Conservation (phyloP, 2,888 invertebrate species). For the Melitaea athalia region DNA sequence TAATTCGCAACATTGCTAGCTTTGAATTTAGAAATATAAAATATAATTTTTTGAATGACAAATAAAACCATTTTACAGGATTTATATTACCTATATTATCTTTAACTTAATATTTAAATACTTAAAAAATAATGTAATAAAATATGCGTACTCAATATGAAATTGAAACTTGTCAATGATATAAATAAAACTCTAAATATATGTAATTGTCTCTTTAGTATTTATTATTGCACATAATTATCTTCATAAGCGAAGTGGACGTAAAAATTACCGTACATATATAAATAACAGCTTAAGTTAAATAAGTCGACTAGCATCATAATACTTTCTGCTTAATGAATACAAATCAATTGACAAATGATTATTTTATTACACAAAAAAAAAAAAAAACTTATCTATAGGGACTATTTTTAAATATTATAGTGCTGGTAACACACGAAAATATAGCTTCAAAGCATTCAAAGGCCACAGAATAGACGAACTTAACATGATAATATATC, state of each 20-base stretch:
- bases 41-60: conserved; percentile 5
- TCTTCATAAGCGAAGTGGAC: conserved; percentile 72
- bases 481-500: conserved; percentile 30
- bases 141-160: conserved; percentile 15
- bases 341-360: conserved; percentile 51
- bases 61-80: background rate
- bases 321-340: conserved; percentile 64
- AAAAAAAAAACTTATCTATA: conserved; percentile 16
- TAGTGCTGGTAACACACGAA: conserved; percentile 20
- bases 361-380: conserved; percentile 12
- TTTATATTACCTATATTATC: conserved; percentile 1
- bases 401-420: conserved; percentile 14
- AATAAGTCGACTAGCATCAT: conserved; percentile 76
- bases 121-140: conserved; percentile 14
- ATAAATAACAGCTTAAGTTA: conserved; percentile 40
- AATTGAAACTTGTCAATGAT: conserved; percentile 28
- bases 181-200: conserved; percentile 37
- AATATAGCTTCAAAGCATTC: conserved; percentile 22
- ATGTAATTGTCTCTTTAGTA: conserved; percentile 41
- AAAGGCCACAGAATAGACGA: conserved; percentile 23
- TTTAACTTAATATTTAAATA: conserved; percentile 17
- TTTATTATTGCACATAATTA: conserved; percentile 62
- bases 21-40: background rate
- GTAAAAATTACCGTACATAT: conserved; percentile 41
- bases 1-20: background rate